Conservation (phyloP, 1,140 invertebrate species). For the Lordiphosa stackelbergi region DNA sequence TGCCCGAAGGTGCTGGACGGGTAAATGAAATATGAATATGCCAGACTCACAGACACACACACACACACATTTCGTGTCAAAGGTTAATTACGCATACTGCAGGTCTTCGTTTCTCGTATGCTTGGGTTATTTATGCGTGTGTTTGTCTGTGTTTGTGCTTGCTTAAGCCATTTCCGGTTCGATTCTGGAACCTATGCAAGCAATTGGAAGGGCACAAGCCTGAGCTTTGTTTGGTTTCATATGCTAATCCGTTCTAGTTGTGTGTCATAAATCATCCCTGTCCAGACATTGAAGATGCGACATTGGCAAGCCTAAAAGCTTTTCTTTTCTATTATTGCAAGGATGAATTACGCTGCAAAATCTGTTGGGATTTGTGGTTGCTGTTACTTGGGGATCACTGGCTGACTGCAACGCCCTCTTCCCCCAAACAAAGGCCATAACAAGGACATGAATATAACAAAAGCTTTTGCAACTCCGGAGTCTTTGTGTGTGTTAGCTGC, state of each 20-base stretch:
- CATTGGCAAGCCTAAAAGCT: slow-evolving; percentile 47
- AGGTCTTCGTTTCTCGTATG: slow-evolving; percentile 39
- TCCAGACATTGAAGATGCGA: slow-evolving; percentile 8
- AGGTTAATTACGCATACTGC: slow-evolving; percentile 74
- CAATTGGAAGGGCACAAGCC: slow-evolving; percentile 30
- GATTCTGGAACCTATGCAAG: slow-evolving; percentile 55
- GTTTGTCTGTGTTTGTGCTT: slow-evolving; percentile 35
- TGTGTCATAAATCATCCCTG: slow-evolving; percentile 62
- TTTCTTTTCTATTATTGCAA: slow-evolving; percentile 47
- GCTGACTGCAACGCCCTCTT: slow-evolving; percentile 30
- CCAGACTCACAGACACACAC: slow-evolving; percentile 8
- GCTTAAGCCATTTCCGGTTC: slow-evolving; percentile 71
- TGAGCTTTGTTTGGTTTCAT: slow-evolving; percentile 63
- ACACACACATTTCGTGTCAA: slow-evolving; percentile 45
- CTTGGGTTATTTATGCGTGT: slow-evolving; percentile 20
- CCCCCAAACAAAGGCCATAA: slow-evolving; percentile 53
- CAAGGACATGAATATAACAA: slow-evolving; percentile 62
- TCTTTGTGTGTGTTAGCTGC: slow-evolving; percentile 17
- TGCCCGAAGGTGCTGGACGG: slow-evolving; percentile 43
- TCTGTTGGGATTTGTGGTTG: slow-evolving; percentile 37
- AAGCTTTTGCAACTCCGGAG: slow-evolving; percentile 12
- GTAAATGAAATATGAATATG: slow-evolving; percentile 71
- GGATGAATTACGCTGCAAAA: slow-evolving; percentile 38
- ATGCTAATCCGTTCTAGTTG: slow-evolving; percentile 62
- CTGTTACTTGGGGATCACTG: slow-evolving; percentile 15